Percentiles rank a stretch among this genome's conserved stretches.
These are phyloP conservation scores for Leptodactylus fallax DNA, from an alignment of 2,797 vertebrate species.

Conservation along the genomic window DNA sequence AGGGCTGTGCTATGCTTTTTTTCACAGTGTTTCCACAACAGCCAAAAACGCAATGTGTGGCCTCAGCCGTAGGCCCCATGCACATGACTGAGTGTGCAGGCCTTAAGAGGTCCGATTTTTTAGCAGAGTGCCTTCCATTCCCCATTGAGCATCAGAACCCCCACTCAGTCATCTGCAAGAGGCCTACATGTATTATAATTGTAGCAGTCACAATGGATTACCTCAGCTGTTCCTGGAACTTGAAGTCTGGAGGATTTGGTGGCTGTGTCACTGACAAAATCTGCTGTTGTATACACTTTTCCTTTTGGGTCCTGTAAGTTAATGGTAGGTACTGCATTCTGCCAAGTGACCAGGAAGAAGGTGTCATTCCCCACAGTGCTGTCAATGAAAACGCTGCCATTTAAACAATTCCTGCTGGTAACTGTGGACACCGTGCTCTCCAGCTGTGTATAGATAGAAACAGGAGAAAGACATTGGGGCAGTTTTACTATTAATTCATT, in stretches of 20 bases:
- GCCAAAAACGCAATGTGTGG: too few species aligned
- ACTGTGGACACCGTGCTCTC: slow-evolving; percentile 68
- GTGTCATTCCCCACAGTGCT: slow-evolving; percentile 73
- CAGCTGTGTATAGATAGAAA: slow-evolving; percentile 67
- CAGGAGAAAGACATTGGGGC: neutral
- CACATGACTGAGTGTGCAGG: too few species aligned
- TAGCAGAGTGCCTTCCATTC: too few species aligned
- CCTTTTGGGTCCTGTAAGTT: slow-evolving; percentile 69
- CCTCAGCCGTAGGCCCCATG: too few species aligned
- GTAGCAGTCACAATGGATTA: slow-evolving; percentile 47
- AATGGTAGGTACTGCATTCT: slow-evolving; percentile 64
- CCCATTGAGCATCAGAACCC: too few species aligned
- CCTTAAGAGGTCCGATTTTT: too few species aligned
- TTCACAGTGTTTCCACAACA: too few species aligned
- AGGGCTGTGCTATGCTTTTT: too few species aligned
- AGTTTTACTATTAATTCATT: too few species aligned
- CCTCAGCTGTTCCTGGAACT: slow-evolving; percentile 73
- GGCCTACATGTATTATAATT: too few species aligned
- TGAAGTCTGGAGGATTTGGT: slow-evolving; percentile 67
- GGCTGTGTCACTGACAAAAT: slow-evolving; percentile 63
- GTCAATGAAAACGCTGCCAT: slow-evolving; percentile 69
- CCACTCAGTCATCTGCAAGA: too few species aligned
- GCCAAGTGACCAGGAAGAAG: slow-evolving; percentile 71
- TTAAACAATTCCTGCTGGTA: slow-evolving; percentile 61
- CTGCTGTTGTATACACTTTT: slow-evolving; percentile 60